These are phyloP conservation scores for Harmothoe impar DNA, from an alignment of 2,888 invertebrate genomes.

Conservation along the genomic window DNA sequence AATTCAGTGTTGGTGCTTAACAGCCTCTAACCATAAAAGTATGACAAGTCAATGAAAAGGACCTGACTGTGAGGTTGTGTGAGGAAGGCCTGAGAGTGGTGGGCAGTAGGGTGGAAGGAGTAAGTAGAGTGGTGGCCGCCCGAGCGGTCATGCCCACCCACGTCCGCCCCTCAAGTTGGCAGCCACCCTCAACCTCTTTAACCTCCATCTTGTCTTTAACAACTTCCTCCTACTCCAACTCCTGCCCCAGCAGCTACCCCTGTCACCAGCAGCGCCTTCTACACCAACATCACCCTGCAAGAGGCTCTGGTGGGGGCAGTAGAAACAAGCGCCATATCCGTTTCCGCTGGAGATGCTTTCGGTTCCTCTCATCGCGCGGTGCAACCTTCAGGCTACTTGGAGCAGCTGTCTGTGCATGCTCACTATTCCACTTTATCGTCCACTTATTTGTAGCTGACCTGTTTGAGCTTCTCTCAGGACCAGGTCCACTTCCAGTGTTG, in stretches of 20 bases:
- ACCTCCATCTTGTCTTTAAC: not conserved
- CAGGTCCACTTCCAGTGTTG: not conserved
- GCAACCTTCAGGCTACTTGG: conserved; percentile 5
- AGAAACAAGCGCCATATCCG: not conserved
- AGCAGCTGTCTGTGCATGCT: conserved; percentile 42
- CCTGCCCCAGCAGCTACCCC: not conserved
- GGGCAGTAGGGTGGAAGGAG: not conserved
- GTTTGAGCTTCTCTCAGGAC: not conserved
- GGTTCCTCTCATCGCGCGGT: conserved; percentile 22
- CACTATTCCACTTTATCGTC: conserved; percentile 17
- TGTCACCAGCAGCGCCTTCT: not conserved
- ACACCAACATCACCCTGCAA: not conserved
- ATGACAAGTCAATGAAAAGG: too few relatives aligned
- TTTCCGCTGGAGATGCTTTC: not conserved
- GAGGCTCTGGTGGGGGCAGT: not conserved
- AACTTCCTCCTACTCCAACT: not conserved
- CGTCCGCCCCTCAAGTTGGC: not conserved
- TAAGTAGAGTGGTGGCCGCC: not conserved
- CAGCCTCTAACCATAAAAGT: too few relatives aligned
- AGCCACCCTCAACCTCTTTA: not conserved
- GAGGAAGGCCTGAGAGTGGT: not conserved
- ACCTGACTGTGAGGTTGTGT: not conserved
- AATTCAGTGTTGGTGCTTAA: too few relatives aligned
- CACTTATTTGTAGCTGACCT: conserved; percentile 30
- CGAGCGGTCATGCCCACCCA: conserved; percentile 31